phyloP scores from a whole-genome alignment of 2,797 vertebrate species.

The Numenius phaeopus region DNA sequence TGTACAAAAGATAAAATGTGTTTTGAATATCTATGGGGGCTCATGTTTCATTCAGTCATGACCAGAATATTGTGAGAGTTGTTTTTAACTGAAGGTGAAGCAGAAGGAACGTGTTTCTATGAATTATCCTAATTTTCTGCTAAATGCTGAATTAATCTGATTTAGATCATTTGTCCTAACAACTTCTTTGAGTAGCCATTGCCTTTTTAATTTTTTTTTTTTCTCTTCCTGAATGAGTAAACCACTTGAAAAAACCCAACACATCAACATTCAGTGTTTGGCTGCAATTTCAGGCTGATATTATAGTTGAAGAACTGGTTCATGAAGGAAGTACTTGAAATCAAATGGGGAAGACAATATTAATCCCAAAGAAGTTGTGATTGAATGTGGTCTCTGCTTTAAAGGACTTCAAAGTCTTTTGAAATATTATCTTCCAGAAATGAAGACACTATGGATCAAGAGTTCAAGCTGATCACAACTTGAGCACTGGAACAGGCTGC shows the following conservation, averaged over 20 bases:
- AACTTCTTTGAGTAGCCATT: background rate
- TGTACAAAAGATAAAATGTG: background rate
- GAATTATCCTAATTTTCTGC: background rate
- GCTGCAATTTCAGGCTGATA: background rate
- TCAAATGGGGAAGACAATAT: background rate
- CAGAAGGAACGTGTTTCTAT: background rate
- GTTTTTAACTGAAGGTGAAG: background rate
- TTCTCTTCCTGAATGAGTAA: background rate
- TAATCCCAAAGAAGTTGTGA: background rate
- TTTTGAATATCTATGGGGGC: background rate
- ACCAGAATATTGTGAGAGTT: background rate
- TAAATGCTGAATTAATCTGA: background rate
- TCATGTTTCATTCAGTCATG: background rate
- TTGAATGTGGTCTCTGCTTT: background rate
- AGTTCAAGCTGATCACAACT: background rate
- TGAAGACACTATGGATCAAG: background rate
- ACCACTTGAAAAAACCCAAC: background rate
- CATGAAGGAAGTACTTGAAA: background rate
- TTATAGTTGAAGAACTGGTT: background rate
- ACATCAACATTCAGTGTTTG: background rate
- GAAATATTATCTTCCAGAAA: background rate
- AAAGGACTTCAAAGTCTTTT: background rate
- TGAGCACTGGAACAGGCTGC: background rate
- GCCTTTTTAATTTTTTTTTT: background rate
- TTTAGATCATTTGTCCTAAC: background rate